A percentile compares a stretch with the other conserved stretches of the same genome.
These are phyloP conservation scores for Apolygus lucorum DNA, from an alignment of 1,140 invertebrate species.

Conservation along the genomic window DNA sequence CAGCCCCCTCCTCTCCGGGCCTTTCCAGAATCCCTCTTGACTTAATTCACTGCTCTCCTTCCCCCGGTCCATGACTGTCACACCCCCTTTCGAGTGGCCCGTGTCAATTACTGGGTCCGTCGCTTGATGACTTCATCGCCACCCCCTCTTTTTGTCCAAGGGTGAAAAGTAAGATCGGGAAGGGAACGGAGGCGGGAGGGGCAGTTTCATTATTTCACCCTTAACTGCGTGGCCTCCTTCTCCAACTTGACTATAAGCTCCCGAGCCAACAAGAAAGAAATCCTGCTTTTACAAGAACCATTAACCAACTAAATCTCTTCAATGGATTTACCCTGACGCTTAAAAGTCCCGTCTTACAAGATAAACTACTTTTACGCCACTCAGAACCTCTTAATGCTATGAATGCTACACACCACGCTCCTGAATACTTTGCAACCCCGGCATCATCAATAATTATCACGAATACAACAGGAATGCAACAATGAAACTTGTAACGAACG, in stretches of 20 bases:
- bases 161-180: neutral
- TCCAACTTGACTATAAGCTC: neutral
- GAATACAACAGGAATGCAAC: too few relatives aligned
- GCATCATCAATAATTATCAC: too few relatives aligned
- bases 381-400: neutral
- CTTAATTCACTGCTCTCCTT: slow-evolving; percentile 8
- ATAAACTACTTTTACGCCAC: neutral
- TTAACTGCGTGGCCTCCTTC: neutral
- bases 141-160: neutral
- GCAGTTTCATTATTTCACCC: neutral
- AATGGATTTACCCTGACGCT: neutral
- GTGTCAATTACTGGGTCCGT: slow-evolving; percentile 6
- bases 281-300: neutral
- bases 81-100: neutral
- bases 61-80: neutral
- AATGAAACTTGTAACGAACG: too few relatives aligned
- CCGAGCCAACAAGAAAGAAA: neutral
- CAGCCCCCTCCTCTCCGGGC: neutral
- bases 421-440: too few relatives aligned
- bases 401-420: too few relatives aligned
- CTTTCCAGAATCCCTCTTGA: slow-evolving; percentile 2
- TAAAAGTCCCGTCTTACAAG: neutral
- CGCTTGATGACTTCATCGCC: slow-evolving; percentile 10
- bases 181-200: neutral
- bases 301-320: neutral